Conservation (phyloP, 2,113 vertebrate genomes). For the Protobothrops mucrosquamatus region DNA sequence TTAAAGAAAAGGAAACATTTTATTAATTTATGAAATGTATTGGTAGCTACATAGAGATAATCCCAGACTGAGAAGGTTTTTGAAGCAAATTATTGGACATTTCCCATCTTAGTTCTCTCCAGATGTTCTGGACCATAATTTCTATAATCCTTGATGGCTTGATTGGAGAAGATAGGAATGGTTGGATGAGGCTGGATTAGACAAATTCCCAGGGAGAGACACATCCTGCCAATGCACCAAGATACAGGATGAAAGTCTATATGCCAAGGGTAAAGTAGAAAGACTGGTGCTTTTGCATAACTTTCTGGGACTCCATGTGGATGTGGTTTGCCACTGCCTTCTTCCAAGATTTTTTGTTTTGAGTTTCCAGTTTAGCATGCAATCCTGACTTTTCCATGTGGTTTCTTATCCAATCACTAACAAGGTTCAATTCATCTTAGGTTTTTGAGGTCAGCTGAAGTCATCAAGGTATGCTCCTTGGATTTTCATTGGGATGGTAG, state of each 20-base stretch:
- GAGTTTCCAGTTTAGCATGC: not conserved
- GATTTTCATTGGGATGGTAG: not conserved
- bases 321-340: not conserved
- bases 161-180: not conserved
- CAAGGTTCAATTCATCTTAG: not conserved
- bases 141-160: not conserved
- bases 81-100: not conserved
- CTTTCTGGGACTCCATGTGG: not conserved
- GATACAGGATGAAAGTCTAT: not conserved
- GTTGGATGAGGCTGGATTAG: not conserved
- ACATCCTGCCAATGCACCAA: not conserved
- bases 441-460: not conserved
- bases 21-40: not conserved
- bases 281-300: not conserved
- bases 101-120: not conserved
- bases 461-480: not conserved
- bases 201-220: not conserved
- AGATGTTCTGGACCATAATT: not conserved
- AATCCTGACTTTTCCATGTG: not conserved
- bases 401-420: not conserved
- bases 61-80: not conserved
- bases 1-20: not conserved
- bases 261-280: not conserved
- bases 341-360: not conserved
- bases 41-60: not conserved